Evolutionary conservation across 2,113 vertebrate species (phyloP).

Genomic region (Lates calcarifer): DNA sequence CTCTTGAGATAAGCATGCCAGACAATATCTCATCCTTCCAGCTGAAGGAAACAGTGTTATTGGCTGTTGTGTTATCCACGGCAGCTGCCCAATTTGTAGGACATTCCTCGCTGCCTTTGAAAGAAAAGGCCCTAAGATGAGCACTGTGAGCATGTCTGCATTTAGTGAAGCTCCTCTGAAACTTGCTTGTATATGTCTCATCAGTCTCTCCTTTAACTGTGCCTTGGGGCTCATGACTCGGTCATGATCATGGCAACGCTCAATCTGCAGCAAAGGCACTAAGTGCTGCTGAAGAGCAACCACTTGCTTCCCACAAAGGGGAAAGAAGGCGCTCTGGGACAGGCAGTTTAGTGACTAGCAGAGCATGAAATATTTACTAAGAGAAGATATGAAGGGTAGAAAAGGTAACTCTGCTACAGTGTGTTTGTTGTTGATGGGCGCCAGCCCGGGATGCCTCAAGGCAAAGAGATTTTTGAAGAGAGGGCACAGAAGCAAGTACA

Average conservation of each 20-base stretch:
- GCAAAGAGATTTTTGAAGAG: not conserved
- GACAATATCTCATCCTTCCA: slow-evolving; percentile 25
- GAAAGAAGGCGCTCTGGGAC: slow-evolving; percentile 49
- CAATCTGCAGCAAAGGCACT: slow-evolving; percentile 30
- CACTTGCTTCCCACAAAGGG: slow-evolving; percentile 55
- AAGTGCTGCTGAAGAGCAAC: slow-evolving; percentile 67
- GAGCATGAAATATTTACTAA: slow-evolving; percentile 71
- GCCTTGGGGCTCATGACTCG: slow-evolving; percentile 43
- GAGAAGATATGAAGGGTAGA: slow-evolving; percentile 42
- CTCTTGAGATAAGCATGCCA: slow-evolving; percentile 38
- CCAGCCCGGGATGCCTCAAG: slow-evolving; percentile 8
- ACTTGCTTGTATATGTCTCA: slow-evolving; percentile 11
- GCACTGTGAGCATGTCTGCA: not conserved
- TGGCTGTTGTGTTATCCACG: slow-evolving; percentile 15
- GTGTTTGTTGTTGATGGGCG: slow-evolving; percentile 5
- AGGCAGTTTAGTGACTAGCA: slow-evolving; percentile 55
- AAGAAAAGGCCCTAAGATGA: not conserved
- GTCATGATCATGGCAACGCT: slow-evolving; percentile 35
- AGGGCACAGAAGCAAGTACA: not conserved
- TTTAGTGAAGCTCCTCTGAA: slow-evolving; percentile 36
- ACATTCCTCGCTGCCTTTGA: not conserved
- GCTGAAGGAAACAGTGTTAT: not conserved
- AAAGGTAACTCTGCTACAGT: not conserved
- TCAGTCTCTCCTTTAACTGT: slow-evolving; percentile 1
- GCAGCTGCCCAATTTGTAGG: slow-evolving; percentile 28